Evolutionary conservation across 2,113 vertebrate species (phyloP).

Genomic region (Hemibagrus wyckioides): DNA sequence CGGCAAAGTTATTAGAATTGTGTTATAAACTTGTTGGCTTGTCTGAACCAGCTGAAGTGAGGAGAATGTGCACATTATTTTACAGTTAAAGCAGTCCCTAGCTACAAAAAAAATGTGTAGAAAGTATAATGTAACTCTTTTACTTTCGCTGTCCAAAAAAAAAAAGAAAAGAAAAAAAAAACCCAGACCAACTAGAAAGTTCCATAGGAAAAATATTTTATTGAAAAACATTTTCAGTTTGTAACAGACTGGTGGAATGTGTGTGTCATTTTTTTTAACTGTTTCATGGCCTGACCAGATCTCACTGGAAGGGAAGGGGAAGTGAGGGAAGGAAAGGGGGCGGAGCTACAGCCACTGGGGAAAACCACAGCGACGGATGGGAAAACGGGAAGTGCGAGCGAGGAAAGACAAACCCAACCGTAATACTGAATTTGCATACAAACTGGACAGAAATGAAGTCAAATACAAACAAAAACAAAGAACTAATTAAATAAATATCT

Average conservation of each 20-base stretch:
- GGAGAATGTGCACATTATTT: not conserved
- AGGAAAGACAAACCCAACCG: slow-evolving; percentile 84
- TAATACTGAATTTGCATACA: slow-evolving; percentile 98
- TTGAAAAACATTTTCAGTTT: slow-evolving; percentile 99
- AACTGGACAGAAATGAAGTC: slow-evolving; percentile 86
- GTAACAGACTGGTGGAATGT: slow-evolving; percentile 98
- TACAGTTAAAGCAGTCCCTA: not conserved
- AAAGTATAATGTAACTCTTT: not conserved
- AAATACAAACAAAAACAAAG: slow-evolving; percentile 58
- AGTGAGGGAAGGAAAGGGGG: slow-evolving; percentile 36
- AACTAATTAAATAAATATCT: slow-evolving; percentile 99
- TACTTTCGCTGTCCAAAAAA: not conserved
- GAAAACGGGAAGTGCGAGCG: slow-evolving; percentile 74
- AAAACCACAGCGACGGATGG: slow-evolving; percentile 73
- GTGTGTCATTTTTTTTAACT: slow-evolving; percentile 71
- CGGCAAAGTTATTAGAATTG: not conserved
- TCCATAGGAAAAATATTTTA: slow-evolving; percentile 99
- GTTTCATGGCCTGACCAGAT: slow-evolving; percentile 79
- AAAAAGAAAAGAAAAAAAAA: not conserved
- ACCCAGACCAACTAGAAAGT: slow-evolving; percentile 53
- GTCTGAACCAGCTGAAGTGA: not conserved
- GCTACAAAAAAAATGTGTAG: not conserved
- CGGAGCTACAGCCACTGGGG: slow-evolving; percentile 80
- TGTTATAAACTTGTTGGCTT: no score
- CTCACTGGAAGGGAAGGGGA: slow-evolving; percentile 69